Evolutionary conservation across 2,113 vertebrate species (phyloP), one percentile per base, ranked within the genome.

Genomic region (Cygnus buccinator): DNA sequence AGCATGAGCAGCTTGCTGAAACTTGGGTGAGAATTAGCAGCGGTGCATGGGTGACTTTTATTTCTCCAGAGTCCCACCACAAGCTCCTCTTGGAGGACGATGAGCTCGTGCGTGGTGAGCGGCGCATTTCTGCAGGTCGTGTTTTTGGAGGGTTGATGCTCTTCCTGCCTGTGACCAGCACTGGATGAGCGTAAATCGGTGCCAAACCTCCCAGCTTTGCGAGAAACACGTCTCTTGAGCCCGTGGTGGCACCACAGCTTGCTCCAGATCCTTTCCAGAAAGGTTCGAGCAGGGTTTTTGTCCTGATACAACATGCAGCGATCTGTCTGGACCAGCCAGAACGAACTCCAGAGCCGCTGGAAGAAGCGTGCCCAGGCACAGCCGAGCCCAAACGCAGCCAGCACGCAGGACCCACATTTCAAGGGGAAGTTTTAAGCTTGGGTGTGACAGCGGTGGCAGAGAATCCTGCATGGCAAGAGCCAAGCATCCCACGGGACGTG

Each of bases 151-250:
- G 23, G 48, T 21, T 14, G 57, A 41, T 41, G 48, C 29, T 58
- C 13, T 19, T 54, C 48, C 50, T 25, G 10, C 6, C 3, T 2
- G 22, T 35, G 33, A 29, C 19, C 29, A 2, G 29, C 0, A 1
- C 39, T n/a, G 33, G 26, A 46, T 41, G 31, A 66, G n/a, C 1
- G 1, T 21, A 21, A 52, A 37, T 52, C 10, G 10, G 28, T 29
- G 63, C 70, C 55, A 11, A 65, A 43, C 19, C n/a, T 63, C 87
- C 0, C 3, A 57, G 35, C 11, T 28, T 44, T 22, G 57, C 13
- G 4, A n/a, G 28, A 50, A 67, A 35, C 1, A 11, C 2, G 1
- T 11, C 33, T 0, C 3, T 14, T 1, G 7, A 54, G 37, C 39
- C 13, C 4, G 10, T 16, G 52, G 37, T 10, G 16, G 68, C 10